These are phyloP conservation scores for Clarias batrachus DNA, from an alignment of 2,113 vertebrate genomes.

Conservation along the genomic window DNA sequence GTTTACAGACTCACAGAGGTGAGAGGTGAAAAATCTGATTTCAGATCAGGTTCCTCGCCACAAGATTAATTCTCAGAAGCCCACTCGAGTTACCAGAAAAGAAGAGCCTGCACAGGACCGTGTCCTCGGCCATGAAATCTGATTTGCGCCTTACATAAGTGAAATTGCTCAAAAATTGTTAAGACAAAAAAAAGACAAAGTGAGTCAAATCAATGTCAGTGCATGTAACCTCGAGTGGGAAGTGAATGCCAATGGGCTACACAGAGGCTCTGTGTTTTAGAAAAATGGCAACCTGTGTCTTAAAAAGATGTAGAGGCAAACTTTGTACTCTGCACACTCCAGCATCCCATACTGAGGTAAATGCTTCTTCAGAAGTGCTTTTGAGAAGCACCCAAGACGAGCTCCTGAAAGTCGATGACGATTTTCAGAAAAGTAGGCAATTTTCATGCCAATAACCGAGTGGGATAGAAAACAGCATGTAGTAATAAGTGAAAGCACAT, in stretches of 20 bases:
- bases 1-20: background rate
- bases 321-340: background rate
- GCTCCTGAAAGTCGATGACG: slow-evolving; percentile 14
- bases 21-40: slow-evolving; percentile 21
- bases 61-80: background rate
- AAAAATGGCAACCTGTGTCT: background rate
- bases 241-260: slow-evolving; percentile 15
- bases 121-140: slow-evolving; percentile 9
- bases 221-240: background rate
- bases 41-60: slow-evolving; percentile 14
- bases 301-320: background rate
- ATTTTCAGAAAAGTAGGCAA: slow-evolving; percentile 11
- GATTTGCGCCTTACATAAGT: slow-evolving; percentile 19
- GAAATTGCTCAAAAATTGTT: slow-evolving; percentile 25
- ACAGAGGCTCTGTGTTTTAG: background rate
- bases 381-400: background rate
- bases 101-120: slow-evolving; percentile 6
- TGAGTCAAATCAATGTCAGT: slow-evolving; percentile 12
- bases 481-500: slow-evolving; percentile 18
- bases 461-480: slow-evolving; percentile 1
- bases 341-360: slow-evolving; percentile 6
- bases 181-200: slow-evolving; percentile 29
- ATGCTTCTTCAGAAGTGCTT: background rate
- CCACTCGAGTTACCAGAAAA: slow-evolving; percentile 6
- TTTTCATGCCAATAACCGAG: slow-evolving; percentile 8